A percentile compares a stretch with the other conserved stretches of the same genome.
Evolutionary conservation across 1,140 invertebrate species (phyloP).

Genomic region (Lithobius niger): DNA sequence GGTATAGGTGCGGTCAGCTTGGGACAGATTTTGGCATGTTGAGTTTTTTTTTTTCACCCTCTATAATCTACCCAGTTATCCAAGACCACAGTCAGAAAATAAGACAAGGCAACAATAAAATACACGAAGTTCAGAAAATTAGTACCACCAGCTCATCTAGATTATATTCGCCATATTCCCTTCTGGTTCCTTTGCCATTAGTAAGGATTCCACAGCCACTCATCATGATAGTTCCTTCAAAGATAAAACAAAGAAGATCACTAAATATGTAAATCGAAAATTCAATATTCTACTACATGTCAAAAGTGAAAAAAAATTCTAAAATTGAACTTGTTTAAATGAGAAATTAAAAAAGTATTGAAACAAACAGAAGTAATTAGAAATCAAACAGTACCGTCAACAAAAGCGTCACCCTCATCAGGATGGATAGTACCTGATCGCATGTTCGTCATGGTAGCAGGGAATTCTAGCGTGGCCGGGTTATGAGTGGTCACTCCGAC

Average conservation of each 20-base stretch:
- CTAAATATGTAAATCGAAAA: background rate
- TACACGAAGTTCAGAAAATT: too few relatives aligned
- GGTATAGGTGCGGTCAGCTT: too few relatives aligned
- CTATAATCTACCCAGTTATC: too few relatives aligned
- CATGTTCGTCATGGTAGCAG: slow-evolving; percentile 95
- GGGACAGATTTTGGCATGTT: too few relatives aligned
- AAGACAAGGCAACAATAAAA: slow-evolving; percentile 5
- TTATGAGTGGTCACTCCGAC: slow-evolving; percentile 90
- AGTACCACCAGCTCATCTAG: slow-evolving; percentile 78
- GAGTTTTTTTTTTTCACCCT: too few relatives aligned
- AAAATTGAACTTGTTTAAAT: background rate
- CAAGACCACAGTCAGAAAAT: background rate
- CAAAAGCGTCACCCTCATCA: background rate
- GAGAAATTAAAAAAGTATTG: background rate
- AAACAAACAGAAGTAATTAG: too few relatives aligned
- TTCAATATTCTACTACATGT: background rate
- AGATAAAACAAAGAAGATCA: background rate
- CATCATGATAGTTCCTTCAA: slow-evolving; percentile 79
- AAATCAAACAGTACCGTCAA: background rate
- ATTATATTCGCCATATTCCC: slow-evolving; percentile 89
- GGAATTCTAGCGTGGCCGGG: slow-evolving; percentile 75
- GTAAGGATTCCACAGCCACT: slow-evolving; percentile 87
- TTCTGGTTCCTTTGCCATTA: slow-evolving; percentile 80
- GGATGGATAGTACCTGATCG: slow-evolving; percentile 46
- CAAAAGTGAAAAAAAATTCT: background rate